Evolutionary conservation across 2,797 vertebrate genomes (phyloP).

Genomic region (Mormyrops attenuatus): DNA sequence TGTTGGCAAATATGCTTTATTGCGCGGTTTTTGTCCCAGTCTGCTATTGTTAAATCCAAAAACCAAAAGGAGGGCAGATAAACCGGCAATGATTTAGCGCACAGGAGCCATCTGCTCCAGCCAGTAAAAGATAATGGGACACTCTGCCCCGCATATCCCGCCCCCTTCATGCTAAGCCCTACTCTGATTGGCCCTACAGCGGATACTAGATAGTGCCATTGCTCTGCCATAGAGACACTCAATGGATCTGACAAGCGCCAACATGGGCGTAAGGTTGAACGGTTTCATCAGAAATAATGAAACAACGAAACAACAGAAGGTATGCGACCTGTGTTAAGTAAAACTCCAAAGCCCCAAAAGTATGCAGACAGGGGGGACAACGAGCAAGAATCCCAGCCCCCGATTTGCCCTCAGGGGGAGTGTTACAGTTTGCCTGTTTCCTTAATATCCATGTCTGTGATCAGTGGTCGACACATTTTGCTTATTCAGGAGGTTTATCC

Average conservation of each 20-base stretch:
- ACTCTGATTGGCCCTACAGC: conserved; percentile 39
- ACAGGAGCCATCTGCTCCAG: conserved; percentile 62
- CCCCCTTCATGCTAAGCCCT: conserved; percentile 31
- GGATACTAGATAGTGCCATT: neutral
- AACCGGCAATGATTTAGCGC: conserved; percentile 48
- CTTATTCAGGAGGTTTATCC: neutral
- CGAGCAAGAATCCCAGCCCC: neutral
- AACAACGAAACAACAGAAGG: neutral
- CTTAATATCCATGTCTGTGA: neutral
- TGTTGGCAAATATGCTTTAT: conserved; percentile 31
- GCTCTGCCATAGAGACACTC: conserved; percentile 31
- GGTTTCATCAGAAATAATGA: neutral
- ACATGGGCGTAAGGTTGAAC: conserved; percentile 12
- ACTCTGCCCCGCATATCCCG: conserved; percentile 22
- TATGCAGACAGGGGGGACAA: neutral
- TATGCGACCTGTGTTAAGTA: neutral
- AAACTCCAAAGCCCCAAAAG: neutral
- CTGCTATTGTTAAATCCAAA: conserved; percentile 57
- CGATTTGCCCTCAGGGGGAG: neutral
- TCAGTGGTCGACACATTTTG: neutral
- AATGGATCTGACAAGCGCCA: conserved; percentile 17
- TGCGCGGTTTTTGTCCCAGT: conserved; percentile 49
- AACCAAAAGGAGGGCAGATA: conserved; percentile 45
- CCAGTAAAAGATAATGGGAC: conserved; percentile 62
- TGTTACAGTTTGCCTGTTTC: neutral